Base-by-base conservation (phyloP, 2,113 vertebrate genomes). In the Melierax canorus region DNA sequence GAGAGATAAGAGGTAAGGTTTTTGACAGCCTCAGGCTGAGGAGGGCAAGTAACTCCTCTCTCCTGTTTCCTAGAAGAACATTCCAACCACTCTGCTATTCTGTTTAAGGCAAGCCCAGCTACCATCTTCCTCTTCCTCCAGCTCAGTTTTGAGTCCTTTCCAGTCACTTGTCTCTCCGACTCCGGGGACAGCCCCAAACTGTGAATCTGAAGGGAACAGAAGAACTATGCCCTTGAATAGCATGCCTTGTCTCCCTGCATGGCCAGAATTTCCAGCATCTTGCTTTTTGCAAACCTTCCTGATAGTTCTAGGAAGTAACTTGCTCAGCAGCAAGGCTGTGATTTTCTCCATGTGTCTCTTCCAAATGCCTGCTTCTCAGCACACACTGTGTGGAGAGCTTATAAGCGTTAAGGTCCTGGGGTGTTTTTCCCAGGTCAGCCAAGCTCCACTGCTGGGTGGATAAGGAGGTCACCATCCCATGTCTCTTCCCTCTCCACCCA, bases 1-100 rank as follows among this genome's bases (percentile, higher is more conserved):
- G 62, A 83, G 39, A 67, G 64, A 59, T 9, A 87, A 39, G 34
- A 88, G 62, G 69, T 69, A 93, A 80, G 46, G 24, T n/a, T 96
- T 96, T 93, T 72, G 71, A 78, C 51, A 92, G 51, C 81, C 77
- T 87, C 39, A n/a, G 48, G 58, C 39, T 78, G 64, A 87, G 24
- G 27, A 53, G 22, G 26, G 20, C 46, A 72, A 74, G 17, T 55
- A 43, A 27, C 15, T 41, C 41, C 15, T 46, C 29, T 64, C 29
- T 83, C 22, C 12, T 41, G 10, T 66, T 95, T 73, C 50, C 38
- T 60, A 34, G 56, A 16, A 4, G 4, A 96, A 45, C 18, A 58
- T n/a, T 58, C 27, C 39, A 85, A 12, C 17, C 34, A 24, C 34
- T 80, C 3, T 2, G 15, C 17, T 69, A n/a, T 36, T 84, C 20